These are phyloP conservation scores for Beroe forskalii DNA, from an alignment of 37 sponge, comb jelly and placozoan species.

Conservation along the genomic window DNA sequence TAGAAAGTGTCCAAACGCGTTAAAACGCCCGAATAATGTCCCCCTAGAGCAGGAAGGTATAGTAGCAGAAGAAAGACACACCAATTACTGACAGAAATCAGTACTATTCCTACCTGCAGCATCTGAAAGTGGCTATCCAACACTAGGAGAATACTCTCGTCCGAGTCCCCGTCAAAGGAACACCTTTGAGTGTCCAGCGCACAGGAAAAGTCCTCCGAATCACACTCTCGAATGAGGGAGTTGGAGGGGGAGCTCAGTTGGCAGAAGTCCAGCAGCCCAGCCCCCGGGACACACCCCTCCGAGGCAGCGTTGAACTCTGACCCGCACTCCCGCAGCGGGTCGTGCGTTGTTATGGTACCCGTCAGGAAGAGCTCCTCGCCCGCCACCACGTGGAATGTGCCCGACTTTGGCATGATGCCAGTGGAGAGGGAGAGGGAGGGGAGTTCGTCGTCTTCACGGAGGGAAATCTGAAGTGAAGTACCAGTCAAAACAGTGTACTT, in stretches of 20 bases:
- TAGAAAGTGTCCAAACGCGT: no score
- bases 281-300: not conserved
- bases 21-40: no score
- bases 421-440: not conserved
- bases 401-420: conserved; percentile 29
- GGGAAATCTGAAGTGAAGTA: no score
- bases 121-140: conserved; percentile 37
- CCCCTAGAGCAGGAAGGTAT: no score
- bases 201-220: not conserved
- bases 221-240: not conserved
- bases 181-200: not conserved
- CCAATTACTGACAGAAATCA: no score
- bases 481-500: no score
- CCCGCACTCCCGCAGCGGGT: conserved; percentile 22
- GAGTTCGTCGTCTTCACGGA: no score
- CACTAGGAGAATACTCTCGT: not conserved
- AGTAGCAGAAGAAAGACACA: no score
- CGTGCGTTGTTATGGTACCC: conserved; percentile 21
- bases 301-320: not conserved
- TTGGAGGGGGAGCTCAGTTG: conserved; percentile 7
- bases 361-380: not conserved
- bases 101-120: no score
- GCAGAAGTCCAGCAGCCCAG: not conserved
- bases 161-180: not conserved
- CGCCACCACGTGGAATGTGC: conserved; percentile 2